Conservation (phyloP, 2,797 vertebrate species). For the Sebastes alutus region DNA sequence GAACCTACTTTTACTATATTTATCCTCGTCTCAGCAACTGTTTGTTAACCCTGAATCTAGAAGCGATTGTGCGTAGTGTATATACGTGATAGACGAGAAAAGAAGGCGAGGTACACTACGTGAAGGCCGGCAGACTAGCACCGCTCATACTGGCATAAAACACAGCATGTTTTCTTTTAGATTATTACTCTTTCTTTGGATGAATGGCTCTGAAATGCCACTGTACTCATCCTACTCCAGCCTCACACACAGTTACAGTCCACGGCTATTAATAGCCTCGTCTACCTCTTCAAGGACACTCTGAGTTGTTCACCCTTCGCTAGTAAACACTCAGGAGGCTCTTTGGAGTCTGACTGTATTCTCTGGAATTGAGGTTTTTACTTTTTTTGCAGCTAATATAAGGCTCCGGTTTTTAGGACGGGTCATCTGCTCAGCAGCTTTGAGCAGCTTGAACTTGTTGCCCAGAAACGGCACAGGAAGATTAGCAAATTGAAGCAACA, state of each 20-base stretch:
- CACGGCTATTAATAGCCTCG: conserved; percentile 40
- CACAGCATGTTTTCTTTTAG: conserved; percentile 12
- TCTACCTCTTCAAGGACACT: conserved; percentile 41
- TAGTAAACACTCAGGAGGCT: conserved; percentile 26
- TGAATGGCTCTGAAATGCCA: conserved; percentile 14
- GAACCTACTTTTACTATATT: too few species aligned
- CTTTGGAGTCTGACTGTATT: background rate
- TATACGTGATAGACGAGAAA: background rate
- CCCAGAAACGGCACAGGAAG: background rate
- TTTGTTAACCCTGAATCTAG: background rate
- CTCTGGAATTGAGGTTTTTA: background rate
- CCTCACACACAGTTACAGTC: conserved; percentile 22
- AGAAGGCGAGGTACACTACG: background rate
- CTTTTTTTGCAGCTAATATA: background rate
- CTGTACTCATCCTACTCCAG: conserved; percentile 21
- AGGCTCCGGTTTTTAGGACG: background rate
- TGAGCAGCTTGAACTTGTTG: background rate
- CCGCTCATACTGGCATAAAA: background rate
- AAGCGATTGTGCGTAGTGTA: background rate
- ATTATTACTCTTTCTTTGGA: conserved; percentile 17
- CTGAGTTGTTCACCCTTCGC: conserved; percentile 9
- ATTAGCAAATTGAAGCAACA: background rate
- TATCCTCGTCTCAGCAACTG: background rate
- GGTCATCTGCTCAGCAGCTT: background rate
- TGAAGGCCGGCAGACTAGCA: background rate